Base-by-base conservation (phyloP, 2,888 invertebrate genomes). In the Hoplodrina ambigua region DNA sequence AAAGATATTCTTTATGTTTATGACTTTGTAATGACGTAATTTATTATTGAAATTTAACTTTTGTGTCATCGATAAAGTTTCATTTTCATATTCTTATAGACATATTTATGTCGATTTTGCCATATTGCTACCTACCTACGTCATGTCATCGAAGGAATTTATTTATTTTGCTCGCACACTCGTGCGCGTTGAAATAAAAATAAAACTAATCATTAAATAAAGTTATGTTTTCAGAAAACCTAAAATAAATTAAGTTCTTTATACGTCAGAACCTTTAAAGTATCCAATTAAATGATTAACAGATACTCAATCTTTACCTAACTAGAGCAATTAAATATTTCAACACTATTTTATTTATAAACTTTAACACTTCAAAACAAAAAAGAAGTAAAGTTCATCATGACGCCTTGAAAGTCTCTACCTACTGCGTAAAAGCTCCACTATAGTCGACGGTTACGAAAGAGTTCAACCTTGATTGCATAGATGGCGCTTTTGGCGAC, bases 401-500 rank as follows among this genome's bases (percentile, higher is more conserved):
- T 60, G 33, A 41, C 33, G 46, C 55, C 30, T 54, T 41, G 25
- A 69, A 66, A 49, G 55, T 61, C 49, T 56, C 61, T 54, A 25
- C 20, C 61, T 54, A 41, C 25, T 50, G 19, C 25, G 37, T 56
- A 58, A 68, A 61, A 75, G 74, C 57, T 61, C 41, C 61, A 41
- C 46, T 17, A 50, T 17, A 61, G 70, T 63, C 73, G 62, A 68
- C 60, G 20, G 66, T 63, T 58, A 75, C 75, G 54, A 81, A 83
- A 72, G 85, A 89, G 88, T 90, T 89, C 88, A 6, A 41, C 58
- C 50, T 5, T 20, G 33, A 64, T 72, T 11, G 33, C 80, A 87
- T 73, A 90, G 90, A 90, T 90, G 90, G 88, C 89, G 88, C 84
- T 86, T 79, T 81, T 65, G n/a, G 5, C 37, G 62, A 61, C 69